A percentile compares a stretch with the other conserved stretches of the same genome.
These are phyloP conservation scores for Tenthredo distinguenda DNA, from an alignment of 2,888 invertebrate genomes.

Conservation along the genomic window DNA sequence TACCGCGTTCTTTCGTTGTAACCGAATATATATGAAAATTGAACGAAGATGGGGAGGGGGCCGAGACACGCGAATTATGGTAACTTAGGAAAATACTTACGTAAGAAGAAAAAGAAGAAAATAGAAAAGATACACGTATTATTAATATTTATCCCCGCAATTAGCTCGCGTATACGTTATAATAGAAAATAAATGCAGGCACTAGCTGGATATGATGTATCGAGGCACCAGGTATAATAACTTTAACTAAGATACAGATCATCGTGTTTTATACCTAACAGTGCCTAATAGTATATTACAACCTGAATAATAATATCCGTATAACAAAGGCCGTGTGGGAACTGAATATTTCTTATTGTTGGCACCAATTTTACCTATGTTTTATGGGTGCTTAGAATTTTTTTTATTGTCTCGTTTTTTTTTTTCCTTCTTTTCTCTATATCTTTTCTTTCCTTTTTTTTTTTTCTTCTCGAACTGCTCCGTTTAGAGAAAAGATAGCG, in stretches of 20 bases:
- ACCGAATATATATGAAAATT: not conserved
- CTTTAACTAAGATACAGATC: constrained; percentile 20
- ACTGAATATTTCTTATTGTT: not conserved
- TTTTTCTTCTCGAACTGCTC: not conserved
- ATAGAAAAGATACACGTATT: not conserved
- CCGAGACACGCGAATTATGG: not conserved
- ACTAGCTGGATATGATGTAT: not conserved
- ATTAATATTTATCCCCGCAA: constrained; percentile 29
- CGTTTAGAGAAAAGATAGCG: not conserved
- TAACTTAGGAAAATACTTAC: not conserved
- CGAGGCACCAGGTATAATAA: constrained; percentile 3
- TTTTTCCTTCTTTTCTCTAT: not conserved
- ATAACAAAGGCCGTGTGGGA: constrained; percentile 1
- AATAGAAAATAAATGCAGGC: not conserved
- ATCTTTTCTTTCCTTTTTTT: not conserved
- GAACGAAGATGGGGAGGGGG: not conserved
- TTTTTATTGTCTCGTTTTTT: not conserved
- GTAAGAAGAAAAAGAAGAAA: not conserved
- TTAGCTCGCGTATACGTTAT: not conserved
- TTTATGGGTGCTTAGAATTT: not conserved
- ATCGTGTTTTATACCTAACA: not conserved
- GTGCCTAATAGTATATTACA: constrained; percentile 4
- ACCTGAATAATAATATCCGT: not conserved
- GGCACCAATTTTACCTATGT: constrained; percentile 1
- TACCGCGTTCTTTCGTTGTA: not conserved